These are phyloP conservation scores for Cantharis nigra DNA, from an alignment of 2,888 invertebrate species.

Conservation along the genomic window DNA sequence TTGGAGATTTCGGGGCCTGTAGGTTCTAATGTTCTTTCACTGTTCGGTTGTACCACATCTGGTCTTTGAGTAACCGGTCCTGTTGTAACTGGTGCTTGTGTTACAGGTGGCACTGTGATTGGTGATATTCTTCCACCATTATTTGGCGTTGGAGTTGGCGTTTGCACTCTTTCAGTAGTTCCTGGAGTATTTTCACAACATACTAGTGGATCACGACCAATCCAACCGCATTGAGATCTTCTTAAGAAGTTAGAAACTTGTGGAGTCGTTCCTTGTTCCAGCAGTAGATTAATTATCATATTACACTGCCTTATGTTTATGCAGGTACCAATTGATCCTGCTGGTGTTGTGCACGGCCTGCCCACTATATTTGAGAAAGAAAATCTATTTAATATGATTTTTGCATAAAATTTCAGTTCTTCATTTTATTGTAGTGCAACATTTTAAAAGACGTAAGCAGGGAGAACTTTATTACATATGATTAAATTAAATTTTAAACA, in stretches of 20 bases:
- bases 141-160: slow-evolving; percentile 11
- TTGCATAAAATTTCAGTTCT: too few relatives aligned
- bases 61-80: not conserved
- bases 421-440: too few relatives aligned
- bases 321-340: slow-evolving; percentile 60
- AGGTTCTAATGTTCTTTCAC: not conserved
- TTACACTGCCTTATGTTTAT: slow-evolving; percentile 60
- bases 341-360: slow-evolving; percentile 58
- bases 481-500: too few relatives aligned
- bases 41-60: not conserved
- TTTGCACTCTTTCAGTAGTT: not conserved
- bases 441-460: too few relatives aligned
- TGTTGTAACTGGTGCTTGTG: not conserved
- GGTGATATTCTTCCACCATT: slow-evolving; percentile 20
- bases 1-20: not conserved
- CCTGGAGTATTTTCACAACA: slow-evolving; percentile 55
- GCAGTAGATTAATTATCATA: slow-evolving; percentile 57
- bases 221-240: slow-evolving; percentile 72
- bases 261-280: slow-evolving; percentile 52
- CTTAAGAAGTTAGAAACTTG: slow-evolving; percentile 60
- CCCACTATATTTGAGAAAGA: slow-evolving; percentile 32
- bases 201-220: slow-evolving; percentile 68
- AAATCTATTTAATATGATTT: not conserved
- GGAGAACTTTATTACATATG: too few relatives aligned
- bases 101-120: not conserved